Conservation (phyloP, 2,113 vertebrate species). For the Hippocampus guttulatus region DNA sequence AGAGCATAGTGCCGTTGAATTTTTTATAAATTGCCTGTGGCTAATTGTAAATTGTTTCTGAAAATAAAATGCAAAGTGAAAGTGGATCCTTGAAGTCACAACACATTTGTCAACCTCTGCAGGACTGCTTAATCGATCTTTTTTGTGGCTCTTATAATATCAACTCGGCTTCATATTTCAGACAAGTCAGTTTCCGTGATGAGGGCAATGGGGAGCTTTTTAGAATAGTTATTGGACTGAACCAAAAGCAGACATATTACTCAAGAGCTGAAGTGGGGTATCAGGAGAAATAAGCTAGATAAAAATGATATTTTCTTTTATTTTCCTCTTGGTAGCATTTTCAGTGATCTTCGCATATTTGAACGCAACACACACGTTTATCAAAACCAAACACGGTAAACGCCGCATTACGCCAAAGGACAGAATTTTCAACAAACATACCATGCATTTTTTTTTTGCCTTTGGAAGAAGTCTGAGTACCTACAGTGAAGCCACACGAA, state of each 20-base stretch:
- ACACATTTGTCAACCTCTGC: neutral
- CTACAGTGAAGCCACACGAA: neutral
- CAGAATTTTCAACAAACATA: neutral
- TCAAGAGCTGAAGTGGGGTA: neutral
- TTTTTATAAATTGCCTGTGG: too few species aligned
- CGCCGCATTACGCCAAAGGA: neutral
- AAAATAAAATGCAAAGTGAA: too few species aligned
- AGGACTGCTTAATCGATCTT: neutral
- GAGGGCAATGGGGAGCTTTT: neutral
- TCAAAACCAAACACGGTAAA: too few species aligned
- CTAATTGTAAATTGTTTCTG: too few species aligned
- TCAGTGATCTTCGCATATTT: neutral
- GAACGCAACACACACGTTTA: neutral
- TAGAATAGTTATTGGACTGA: neutral
- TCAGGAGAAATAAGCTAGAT: neutral
- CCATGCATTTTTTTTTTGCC: neutral
- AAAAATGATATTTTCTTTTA: neutral
- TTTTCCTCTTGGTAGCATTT: neutral
- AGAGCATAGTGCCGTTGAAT: too few species aligned
- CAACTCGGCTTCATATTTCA: neutral
- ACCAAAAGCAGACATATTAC: neutral
- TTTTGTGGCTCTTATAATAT: neutral
- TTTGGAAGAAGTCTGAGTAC: neutral
- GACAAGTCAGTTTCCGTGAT: neutral
- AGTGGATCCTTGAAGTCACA: neutral